Evolutionary conservation across 2,113 vertebrate species (phyloP).

Genomic region (Amphiprion ocellaris): DNA sequence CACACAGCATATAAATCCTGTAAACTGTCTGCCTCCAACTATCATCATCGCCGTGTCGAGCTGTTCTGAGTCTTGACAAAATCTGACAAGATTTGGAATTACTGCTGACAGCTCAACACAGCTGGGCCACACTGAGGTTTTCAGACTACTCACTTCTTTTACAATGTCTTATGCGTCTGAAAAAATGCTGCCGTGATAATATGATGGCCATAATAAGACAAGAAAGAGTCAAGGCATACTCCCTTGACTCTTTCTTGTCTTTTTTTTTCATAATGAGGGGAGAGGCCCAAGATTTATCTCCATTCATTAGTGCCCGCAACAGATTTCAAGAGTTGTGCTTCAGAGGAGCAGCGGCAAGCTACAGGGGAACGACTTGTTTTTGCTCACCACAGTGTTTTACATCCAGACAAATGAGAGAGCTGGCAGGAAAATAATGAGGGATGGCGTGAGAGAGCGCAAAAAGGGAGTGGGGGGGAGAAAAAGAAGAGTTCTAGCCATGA

Average conservation of each 20-base stretch:
- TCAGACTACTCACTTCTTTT: conserved; percentile 34
- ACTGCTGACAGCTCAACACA: neutral
- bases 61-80: neutral
- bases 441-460: conserved; percentile 39
- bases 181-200: conserved; percentile 5
- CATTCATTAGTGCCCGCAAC: conserved; percentile 66
- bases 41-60: conserved; percentile 1
- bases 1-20: conserved; percentile 31
- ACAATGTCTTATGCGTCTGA: conserved; percentile 33
- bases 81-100: neutral
- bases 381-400: conserved; percentile 67
- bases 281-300: conserved; percentile 49
- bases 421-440: conserved; percentile 74
- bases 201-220: conserved; percentile 29
- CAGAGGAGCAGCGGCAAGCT: conserved; percentile 30
- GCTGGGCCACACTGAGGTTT: conserved; percentile 28
- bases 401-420: conserved; percentile 74
- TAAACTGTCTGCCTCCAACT: conserved; percentile 14
- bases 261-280: conserved; percentile 26
- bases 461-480: conserved; percentile 2
- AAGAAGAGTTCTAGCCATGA: conserved; percentile 38
- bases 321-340: conserved; percentile 62
- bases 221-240: conserved; percentile 11
- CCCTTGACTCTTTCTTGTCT: neutral
- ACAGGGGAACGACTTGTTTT: conserved; percentile 57